Base-by-base conservation (phyloP, 64 coral and sea anemone species). In the Stichodactyla mertensii region DNA sequence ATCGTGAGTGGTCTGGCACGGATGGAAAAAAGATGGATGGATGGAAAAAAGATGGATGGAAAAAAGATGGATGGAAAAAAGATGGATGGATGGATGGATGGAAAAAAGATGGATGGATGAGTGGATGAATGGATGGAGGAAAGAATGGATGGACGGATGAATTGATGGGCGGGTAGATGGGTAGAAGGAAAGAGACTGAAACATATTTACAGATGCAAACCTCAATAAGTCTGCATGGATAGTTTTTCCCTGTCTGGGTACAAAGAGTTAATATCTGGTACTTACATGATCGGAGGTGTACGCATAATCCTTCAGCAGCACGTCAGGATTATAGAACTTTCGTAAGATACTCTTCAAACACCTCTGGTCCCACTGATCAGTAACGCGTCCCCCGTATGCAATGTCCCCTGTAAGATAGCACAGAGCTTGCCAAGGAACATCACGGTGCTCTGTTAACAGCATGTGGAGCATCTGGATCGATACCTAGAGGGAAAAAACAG, bases 401-500 rank as follows among this genome's bases (percentile, higher is more conserved):
- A 98, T 92, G 12, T 98, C 96, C 20, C 92, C 89, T 26, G 96
- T 98, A 10, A 98, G 88, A 61, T 98, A 98, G 20, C 54, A 88
- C 9, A 98, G 82, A 16, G 92, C 92, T 77, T 88, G 86, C 96
- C 96, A 98, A 7, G 96, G 96, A 11, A 98, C 92, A 12, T 87
- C 90, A 14, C 81, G 88, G 78, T 98, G 93, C 85, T 98, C 96
- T 6, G 93, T 94, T 18, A 98, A 84, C 19, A 98, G 55, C 90
- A 94, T 98, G 55, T 89, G 90, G 7, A 98, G 86, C 93, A 95
- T 98, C 69, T 87, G 90, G 22, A 98, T 89, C 15, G 96, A 94
- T 4, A 98, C 96, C 96, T 98, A 22, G 4, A 87, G 19, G 14
- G 4, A 67, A 22, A 67, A 20, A n/a, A 20, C 6, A 71, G 8